Evolutionary conservation across 2,113 vertebrate species (phyloP).

Genomic region (Conger conger): DNA sequence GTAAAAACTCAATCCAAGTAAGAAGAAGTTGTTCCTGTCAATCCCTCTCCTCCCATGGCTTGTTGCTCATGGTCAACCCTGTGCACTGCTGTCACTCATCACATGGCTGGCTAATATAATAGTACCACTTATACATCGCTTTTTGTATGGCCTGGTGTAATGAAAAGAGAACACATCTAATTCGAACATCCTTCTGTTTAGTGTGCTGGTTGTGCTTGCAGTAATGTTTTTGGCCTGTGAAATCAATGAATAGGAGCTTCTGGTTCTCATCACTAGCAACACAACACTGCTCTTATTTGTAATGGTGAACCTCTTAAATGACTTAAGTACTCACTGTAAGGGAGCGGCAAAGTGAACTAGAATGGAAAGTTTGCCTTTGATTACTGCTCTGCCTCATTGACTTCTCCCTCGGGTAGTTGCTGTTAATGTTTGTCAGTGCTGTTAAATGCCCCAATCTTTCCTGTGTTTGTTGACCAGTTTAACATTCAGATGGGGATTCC

Average conservation of each 20-base stretch:
- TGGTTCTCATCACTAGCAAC: neutral
- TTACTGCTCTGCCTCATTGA: neutral
- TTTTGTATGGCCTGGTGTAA: neutral
- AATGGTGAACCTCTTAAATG: neutral
- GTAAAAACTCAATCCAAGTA: neutral
- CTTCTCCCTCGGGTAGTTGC: neutral
- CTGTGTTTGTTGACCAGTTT: neutral
- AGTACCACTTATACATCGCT: neutral
- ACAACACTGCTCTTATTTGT: neutral
- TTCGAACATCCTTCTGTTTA: neutral
- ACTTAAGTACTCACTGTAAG: neutral
- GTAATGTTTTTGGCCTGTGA: neutral
- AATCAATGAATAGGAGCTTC: neutral
- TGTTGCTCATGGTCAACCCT: neutral
- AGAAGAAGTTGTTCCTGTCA: neutral
- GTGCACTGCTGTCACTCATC: neutral
- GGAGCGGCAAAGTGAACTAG: neutral
- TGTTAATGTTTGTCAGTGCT: slow-evolving; percentile 1
- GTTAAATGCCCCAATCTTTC: neutral
- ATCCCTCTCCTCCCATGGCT: neutral
- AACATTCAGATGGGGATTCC: neutral
- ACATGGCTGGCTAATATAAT: neutral
- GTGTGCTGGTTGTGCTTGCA: neutral
- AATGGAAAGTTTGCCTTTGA: neutral
- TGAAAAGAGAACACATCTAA: too few species aligned